These are phyloP conservation scores for Bergia sp. DNA, from an alignment of 92 coral and sea anemone genomes.

Conservation along the genomic window DNA sequence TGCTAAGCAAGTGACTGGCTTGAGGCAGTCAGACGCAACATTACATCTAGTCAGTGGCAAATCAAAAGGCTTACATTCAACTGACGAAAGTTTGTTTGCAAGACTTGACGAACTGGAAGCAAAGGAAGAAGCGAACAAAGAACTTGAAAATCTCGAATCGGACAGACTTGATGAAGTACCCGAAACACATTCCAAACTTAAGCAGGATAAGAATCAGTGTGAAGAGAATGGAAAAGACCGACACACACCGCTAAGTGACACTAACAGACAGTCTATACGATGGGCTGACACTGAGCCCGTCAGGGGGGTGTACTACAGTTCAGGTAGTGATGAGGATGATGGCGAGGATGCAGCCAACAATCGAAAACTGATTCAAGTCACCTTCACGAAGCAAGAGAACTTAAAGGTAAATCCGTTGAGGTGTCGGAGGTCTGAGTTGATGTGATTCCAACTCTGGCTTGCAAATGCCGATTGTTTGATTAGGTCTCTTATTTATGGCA, in stretches of 20 bases:
- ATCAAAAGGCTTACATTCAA: slow-evolving; percentile 31
- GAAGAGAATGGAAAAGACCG: background rate
- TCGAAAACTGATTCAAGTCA: slow-evolving; percentile 13
- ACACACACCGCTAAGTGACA: background rate
- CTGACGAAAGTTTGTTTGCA: slow-evolving; percentile 78
- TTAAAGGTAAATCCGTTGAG: background rate
- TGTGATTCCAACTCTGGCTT: background rate
- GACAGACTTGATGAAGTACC: background rate
- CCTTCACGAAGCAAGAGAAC: slow-evolving; percentile 22
- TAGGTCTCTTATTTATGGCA: too few relatives aligned
- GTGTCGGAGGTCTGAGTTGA: too few relatives aligned
- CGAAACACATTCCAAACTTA: background rate
- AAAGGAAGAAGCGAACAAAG: slow-evolving; percentile 67
- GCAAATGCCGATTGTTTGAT: background rate
- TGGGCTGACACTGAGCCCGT: slow-evolving; percentile 19
- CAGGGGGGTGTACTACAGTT: background rate
- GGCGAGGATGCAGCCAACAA: background rate
- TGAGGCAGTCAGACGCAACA: slow-evolving; percentile 6
- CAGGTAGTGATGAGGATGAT: slow-evolving; percentile 13
- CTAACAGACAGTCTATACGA: background rate
- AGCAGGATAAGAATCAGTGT: background rate
- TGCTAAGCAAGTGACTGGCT: slow-evolving; percentile 68
- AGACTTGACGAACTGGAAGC: slow-evolving; percentile 86
- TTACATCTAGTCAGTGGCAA: background rate
- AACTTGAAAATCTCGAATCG: slow-evolving; percentile 53